These are phyloP conservation scores for Biston betularia DNA, from an alignment of 2,888 invertebrate species.

Conservation along the genomic window DNA sequence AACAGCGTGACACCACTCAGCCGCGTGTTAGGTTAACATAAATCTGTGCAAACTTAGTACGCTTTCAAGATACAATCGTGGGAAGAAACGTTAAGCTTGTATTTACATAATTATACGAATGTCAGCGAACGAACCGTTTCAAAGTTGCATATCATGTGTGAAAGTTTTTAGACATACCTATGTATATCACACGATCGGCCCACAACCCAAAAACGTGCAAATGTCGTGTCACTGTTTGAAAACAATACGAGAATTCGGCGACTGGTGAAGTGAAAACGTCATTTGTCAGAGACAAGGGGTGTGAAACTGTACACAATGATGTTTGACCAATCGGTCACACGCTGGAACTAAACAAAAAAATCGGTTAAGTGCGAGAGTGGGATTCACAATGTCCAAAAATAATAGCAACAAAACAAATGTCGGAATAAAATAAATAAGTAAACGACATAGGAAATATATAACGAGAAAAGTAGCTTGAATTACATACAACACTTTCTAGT, in stretches of 20 bases:
- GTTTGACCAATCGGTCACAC: conserved; percentile 65
- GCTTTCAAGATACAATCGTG: conserved; percentile 75
- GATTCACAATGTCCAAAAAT: conserved; percentile 16
- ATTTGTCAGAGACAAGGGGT: conserved; percentile 68
- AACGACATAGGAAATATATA: neutral
- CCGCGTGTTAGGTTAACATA: conserved; percentile 61
- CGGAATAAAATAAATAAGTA: neutral
- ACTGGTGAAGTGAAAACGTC: conserved; percentile 57
- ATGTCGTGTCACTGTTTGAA: conserved; percentile 32
- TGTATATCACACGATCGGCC: conserved; percentile 36
- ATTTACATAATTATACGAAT: conserved; percentile 71
- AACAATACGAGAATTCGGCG: conserved; percentile 37
- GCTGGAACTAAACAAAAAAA: conserved; percentile 54
- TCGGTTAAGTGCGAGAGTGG: conserved; percentile 51
- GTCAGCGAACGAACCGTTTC: conserved; percentile 68
- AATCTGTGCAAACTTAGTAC: conserved; percentile 68
- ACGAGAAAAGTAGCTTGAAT: conserved; percentile 1
- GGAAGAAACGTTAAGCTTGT: conserved; percentile 74
- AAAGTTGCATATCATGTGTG: conserved; percentile 59
- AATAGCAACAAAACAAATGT: conserved; percentile 6
- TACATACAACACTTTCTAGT: neutral
- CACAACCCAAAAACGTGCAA: conserved; percentile 40
- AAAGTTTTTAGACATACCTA: conserved; percentile 44
- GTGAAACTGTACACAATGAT: conserved; percentile 66
- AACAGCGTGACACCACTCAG: conserved; percentile 42